Percentiles rank a stretch among this genome's conserved stretches.
Conservation (phyloP, 2,888 invertebrate species). For the Pasiphila rectangulata region DNA sequence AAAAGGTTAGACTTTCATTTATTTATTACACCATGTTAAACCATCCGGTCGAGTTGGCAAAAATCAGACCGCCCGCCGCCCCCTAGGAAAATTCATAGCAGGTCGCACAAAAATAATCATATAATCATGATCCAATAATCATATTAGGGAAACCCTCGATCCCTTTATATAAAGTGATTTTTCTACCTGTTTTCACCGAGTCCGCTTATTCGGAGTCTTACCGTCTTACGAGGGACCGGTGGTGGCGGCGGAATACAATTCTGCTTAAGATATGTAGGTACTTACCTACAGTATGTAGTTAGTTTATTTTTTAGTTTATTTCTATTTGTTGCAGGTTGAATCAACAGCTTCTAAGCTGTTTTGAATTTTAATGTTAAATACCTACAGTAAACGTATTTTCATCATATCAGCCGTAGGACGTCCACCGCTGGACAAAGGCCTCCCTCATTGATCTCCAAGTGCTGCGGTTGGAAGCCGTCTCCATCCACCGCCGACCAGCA, state of each 20-base stretch:
- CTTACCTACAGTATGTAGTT: conserved; percentile 25
- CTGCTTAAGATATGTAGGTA: too few species aligned
- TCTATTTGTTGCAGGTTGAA: too few species aligned
- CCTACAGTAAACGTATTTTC: too few species aligned
- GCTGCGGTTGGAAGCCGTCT: too few species aligned
- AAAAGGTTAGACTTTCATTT: conserved; percentile 6
- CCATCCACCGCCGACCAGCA: too few species aligned
- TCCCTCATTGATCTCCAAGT: too few species aligned
- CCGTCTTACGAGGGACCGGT: too few species aligned
- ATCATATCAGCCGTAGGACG: too few species aligned
- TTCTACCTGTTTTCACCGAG: conserved; percentile 44
- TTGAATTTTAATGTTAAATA: too few species aligned
- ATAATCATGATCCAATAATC: conserved; percentile 56
- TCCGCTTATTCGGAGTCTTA: conserved; percentile 50
- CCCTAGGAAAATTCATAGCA: conserved; percentile 28
- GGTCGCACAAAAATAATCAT: conserved; percentile 39
- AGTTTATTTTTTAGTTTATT: too few species aligned
- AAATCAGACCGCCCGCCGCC: conserved; percentile 10
- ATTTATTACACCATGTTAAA: conserved; percentile 1
- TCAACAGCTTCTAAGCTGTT: too few species aligned
- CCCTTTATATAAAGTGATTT: conserved; percentile 50
- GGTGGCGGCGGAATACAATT: conserved; percentile 32
- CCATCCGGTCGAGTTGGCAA: conserved; percentile 1
- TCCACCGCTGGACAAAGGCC: too few species aligned
- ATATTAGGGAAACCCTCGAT: conserved; percentile 40